A percentile compares a stretch with the other conserved stretches of the same genome.
Evolutionary conservation across 2,888 invertebrate species (phyloP).

Genomic region (Cyrtodaria siliqua): DNA sequence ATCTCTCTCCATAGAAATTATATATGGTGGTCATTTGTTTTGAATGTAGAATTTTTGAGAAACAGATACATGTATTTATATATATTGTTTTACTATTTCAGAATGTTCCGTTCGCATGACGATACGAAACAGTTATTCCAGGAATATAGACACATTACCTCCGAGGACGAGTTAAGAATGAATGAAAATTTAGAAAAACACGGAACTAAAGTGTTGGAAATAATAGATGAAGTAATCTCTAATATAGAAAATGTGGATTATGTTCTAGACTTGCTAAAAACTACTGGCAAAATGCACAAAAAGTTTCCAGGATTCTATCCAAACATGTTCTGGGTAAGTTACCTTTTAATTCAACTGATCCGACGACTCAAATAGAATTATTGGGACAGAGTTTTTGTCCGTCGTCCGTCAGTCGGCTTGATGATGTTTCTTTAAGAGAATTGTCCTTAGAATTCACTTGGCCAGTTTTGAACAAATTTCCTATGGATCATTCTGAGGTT

Average conservation of each 20-base stretch:
- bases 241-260: slow-evolving; percentile 94
- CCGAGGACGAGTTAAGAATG: slow-evolving; percentile 92
- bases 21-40: too few relatives aligned
- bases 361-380: too few relatives aligned
- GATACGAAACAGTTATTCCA: slow-evolving; percentile 89
- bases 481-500: too few relatives aligned
- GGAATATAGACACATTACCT: slow-evolving; percentile 92
- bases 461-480: too few relatives aligned
- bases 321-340: slow-evolving; percentile 94
- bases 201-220: slow-evolving; percentile 95
- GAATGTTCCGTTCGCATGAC: slow-evolving; percentile 94
- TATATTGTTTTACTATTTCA: slow-evolving; percentile 87
- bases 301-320: slow-evolving; percentile 94
- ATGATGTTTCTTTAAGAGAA: too few relatives aligned
- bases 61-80: too few relatives aligned
- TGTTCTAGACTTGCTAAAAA: slow-evolving; percentile 93
- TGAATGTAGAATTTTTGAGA: too few relatives aligned
- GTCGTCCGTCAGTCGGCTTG: too few relatives aligned
- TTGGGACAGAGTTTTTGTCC: too few relatives aligned
- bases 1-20: too few relatives aligned
- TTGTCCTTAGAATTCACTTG: too few relatives aligned
- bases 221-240: slow-evolving; percentile 95
- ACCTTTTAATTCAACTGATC: too few relatives aligned
- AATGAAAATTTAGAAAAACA: slow-evolving; percentile 95
- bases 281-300: slow-evolving; percentile 94